phyloP scores from a whole-genome alignment of 1,140 invertebrate genomes.

The Hetaerina americana region DNA sequence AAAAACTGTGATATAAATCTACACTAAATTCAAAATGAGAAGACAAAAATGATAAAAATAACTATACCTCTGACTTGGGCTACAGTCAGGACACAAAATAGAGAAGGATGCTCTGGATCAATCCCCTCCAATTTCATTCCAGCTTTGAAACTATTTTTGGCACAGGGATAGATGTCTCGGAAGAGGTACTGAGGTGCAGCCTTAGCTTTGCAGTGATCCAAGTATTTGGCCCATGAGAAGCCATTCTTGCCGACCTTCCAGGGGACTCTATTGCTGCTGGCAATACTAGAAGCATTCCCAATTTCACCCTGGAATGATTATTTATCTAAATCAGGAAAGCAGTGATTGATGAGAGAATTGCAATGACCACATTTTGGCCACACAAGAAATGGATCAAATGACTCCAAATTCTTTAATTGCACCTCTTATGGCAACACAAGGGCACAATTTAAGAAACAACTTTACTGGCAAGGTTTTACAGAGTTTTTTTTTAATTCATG shows the following conservation, averaged over 20 bases:
- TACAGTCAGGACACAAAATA: conserved; percentile 79
- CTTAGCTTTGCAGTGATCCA: conserved; percentile 54
- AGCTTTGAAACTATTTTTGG: conserved; percentile 57
- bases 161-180: conserved; percentile 53
- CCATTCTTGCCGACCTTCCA: conserved; percentile 53
- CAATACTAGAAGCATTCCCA: no score
- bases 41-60: background rate
- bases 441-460: no score
- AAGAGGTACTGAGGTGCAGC: conserved; percentile 64
- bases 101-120: conserved; percentile 77
- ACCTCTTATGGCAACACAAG: no score
- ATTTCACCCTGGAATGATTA: background rate
- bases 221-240: conserved; percentile 62
- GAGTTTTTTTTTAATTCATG: no score
- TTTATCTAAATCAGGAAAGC: no score
- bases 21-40: background rate
- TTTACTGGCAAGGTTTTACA: no score
- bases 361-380: no score
- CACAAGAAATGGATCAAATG: no score
- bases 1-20: background rate
- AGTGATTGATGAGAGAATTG: no score
- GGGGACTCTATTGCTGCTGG: conserved; percentile 24
- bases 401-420: no score
- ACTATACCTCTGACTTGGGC: conserved; percentile 52
- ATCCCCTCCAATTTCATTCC: conserved; percentile 91